Evolutionary conservation across 1,140 invertebrate genomes (phyloP), one percentile per base, ranked within the genome.

Genomic region (Calephelis nemesis): DNA sequence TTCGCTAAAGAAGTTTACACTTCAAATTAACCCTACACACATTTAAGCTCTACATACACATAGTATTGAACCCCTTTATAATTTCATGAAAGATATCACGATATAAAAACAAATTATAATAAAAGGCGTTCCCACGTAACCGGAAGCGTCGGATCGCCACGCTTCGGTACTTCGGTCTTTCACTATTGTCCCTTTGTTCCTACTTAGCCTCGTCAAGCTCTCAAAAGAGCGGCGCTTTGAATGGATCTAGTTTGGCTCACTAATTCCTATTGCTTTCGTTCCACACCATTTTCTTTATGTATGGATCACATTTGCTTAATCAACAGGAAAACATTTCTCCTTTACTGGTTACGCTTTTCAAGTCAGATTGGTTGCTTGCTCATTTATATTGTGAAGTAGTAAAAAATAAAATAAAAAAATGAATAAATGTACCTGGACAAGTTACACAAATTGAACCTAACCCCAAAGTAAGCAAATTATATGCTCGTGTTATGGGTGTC

Each of bases 161-260:
- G 87, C 85, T 88, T 74, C 78, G 79, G 81, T 87, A 85, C 83
- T 86, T 78, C 80, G 75, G 77, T 83, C 81, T 83, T 84, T 83
- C 72, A 81, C 84, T 79, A 84, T 87, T 85, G 80, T 84, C 78
- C 84, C 81, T 85, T 90, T 88, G 86, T 87, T 82, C 79, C 72
- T 83, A 79, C 77, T 83, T 81, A 79, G 76, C 79, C 74, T 76
- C 79, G 79, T 85, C 81, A 81, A 76, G 65, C 77, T 78, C 65
- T 80, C 72, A 80, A 86, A 81, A 83, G 84, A 84, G 78, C 79
- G 75, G 68, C 74, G 73, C 78, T 81, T 80, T 81, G 72, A 75
- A 80, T 72, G 72, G 78, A 79, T 83, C 77, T 83, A 84, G 79
- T 87, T 87, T 80, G 79, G 71, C 76, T 77, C 81, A 80, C 84